Conservation (phyloP, 1,140 invertebrate species). For the Hyles vespertilio region DNA sequence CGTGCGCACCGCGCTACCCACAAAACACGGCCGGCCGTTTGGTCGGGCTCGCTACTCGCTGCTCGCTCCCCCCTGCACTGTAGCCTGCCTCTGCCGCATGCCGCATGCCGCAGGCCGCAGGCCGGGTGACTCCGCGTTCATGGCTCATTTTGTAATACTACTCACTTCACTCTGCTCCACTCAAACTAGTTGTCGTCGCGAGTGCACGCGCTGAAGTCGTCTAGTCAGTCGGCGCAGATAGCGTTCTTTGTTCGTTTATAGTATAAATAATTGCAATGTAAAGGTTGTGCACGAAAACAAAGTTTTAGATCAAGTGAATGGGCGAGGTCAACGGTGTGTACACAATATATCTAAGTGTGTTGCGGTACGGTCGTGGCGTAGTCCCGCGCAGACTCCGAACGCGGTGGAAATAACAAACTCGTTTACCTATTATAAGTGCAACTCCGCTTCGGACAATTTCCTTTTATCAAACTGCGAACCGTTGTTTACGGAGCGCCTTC, state of each 20-base stretch:
- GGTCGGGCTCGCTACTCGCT: not conserved
- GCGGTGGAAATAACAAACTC: constrained; percentile 33
- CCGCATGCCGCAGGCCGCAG: constrained; percentile 11
- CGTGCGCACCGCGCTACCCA: constrained; percentile 16
- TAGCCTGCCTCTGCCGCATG: constrained; percentile 14
- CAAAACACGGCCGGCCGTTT: constrained; percentile 25
- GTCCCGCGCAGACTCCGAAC: constrained; percentile 38
- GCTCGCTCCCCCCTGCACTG: constrained; percentile 30
- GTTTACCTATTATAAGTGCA: constrained; percentile 19
- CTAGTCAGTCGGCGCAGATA: constrained; percentile 8
- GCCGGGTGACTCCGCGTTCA: constrained; percentile 21
- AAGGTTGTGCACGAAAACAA: constrained; percentile 31
- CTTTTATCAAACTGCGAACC: constrained; percentile 7
- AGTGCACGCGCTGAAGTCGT: constrained; percentile 14
- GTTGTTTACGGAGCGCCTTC: constrained; percentile 11
- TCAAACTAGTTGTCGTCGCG: constrained; percentile 28
- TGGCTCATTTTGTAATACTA: constrained; percentile 38
- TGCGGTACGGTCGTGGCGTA: constrained; percentile 11
- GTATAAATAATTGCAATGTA: constrained; percentile 16
- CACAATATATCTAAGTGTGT: constrained; percentile 4
- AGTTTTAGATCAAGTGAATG: constrained; percentile 45
- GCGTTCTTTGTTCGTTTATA: constrained; percentile 28
- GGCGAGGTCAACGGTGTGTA: constrained; percentile 42
- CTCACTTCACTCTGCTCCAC: constrained; percentile 30
- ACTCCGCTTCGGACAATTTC: constrained; percentile 2